Evolutionary conservation across 2,797 vertebrate genomes (phyloP), one percentile per base, ranked within the genome.

Genomic region (Enteromius fasciolatus): DNA sequence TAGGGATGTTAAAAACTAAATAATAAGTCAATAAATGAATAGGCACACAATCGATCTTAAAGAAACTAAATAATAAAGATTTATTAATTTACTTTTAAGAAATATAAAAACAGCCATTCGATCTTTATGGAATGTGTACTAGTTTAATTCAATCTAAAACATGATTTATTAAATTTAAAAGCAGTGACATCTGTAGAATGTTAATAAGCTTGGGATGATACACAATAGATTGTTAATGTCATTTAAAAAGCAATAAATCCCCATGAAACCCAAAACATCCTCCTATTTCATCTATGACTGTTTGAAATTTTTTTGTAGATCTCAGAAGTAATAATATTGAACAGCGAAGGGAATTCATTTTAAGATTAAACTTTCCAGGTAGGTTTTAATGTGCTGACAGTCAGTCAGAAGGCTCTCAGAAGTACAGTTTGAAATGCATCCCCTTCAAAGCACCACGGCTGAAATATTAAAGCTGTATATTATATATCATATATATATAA

Each of bases 391-490:
- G 54, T 11, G 39, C 54, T 46, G 74, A 44, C n/a, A 44, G 74
- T 61, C 36, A 28, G 74, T 44, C 54, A 76, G 54, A 76, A 61
- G 0, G 15, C 54, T 61, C 33, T 44, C 14, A 28, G 9, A 61
- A 76, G 28, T 23, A 18, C 33, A 52, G 70, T 7, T 70, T 3
- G 5, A 20, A 48, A 50, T 33, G 8, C 33, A 33, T 33, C 46
- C 46, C 2, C 28, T 73, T 52, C 28, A 33, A 41, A 76, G 52
- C n/a, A 41, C 31, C n/a, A 41, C 14, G 11, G 54, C 73, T 76
- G 41, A 75, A 76, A 76, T 76, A 76, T 59, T 25, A 44, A 61
- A 76, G 2, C 68, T 70, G 5, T 70, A 44, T 25, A 70, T 70
- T 70, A 28, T 23, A 70, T 23, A 48, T 70, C n/a, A 69, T 28